These are phyloP conservation scores for Brachyhypopomus occidentalis DNA, from an alignment of 2,113 vertebrate species.

Conservation along the genomic window DNA sequence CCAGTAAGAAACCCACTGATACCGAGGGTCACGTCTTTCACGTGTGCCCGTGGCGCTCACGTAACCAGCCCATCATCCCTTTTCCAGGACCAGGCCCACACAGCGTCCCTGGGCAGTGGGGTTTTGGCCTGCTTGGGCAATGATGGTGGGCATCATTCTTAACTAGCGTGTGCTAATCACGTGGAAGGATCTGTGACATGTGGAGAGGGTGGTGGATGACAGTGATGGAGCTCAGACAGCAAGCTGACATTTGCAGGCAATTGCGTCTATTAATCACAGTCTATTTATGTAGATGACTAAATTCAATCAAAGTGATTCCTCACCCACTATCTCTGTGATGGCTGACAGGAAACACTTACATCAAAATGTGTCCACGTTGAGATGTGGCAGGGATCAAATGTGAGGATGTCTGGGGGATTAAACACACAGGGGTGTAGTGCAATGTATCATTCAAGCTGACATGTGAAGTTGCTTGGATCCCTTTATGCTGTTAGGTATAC, in stretches of 20 bases:
- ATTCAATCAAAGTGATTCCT: conserved; percentile 44
- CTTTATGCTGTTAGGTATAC: too few species aligned
- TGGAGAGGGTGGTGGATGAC: conserved; percentile 40
- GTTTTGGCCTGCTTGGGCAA: neutral
- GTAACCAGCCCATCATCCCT: neutral
- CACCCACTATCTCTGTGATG: neutral
- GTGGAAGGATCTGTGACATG: conserved; percentile 16
- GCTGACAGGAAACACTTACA: conserved; percentile 28
- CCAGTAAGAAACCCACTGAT: neutral
- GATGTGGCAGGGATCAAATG: neutral
- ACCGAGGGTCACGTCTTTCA: neutral
- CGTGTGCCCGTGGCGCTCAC: neutral
- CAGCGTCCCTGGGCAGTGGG: neutral
- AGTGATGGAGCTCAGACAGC: conserved; percentile 18
- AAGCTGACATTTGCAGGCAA: conserved; percentile 47
- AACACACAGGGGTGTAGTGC: neutral
- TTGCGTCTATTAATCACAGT: conserved; percentile 52
- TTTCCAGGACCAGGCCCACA: neutral
- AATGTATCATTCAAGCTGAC: too few species aligned
- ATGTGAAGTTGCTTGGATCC: too few species aligned
- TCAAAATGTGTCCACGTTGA: conserved; percentile 19
- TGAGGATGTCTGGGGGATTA: neutral
- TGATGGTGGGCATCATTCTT: conserved; percentile 30
- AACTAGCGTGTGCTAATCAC: conserved; percentile 39
- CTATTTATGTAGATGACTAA: conserved; percentile 52